Percentiles rank a stretch among this genome's conserved stretches.
Conservation (phyloP, 2,888 invertebrate species). For the Hetaerina titia region DNA sequence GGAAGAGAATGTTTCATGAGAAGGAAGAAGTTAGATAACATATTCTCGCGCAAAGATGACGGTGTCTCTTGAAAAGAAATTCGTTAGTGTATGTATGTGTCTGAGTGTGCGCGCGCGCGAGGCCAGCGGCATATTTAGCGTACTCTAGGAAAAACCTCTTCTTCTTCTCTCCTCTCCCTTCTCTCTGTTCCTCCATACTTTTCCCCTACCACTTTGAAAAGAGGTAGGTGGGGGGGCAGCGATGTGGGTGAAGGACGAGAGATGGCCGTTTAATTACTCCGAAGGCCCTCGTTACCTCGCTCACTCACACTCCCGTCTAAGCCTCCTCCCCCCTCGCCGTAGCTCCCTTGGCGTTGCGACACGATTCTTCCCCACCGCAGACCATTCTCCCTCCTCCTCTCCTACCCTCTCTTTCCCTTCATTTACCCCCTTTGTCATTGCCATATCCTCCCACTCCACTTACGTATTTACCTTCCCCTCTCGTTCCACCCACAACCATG, state of each 20-base stretch:
- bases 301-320: neutral
- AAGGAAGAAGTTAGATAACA: neutral
- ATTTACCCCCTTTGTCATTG: neutral
- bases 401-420: neutral
- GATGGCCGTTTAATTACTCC: conserved; percentile 65
- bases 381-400: neutral
- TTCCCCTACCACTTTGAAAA: neutral
- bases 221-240: neutral
- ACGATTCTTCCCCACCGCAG: conserved; percentile 12
- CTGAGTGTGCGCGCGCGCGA: neutral
- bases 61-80: conserved; percentile 47
- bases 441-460: neutral
- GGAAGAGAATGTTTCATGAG: neutral
- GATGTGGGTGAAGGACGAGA: conserved; percentile 65
- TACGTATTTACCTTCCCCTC: neutral
- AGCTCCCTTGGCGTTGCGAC: neutral
- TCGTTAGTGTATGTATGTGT: conserved; percentile 13
- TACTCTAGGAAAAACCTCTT: neutral
- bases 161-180: conserved; percentile 1
- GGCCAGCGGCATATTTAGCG: conserved; percentile 37
- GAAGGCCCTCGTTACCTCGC: conserved; percentile 44
- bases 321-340: neutral
- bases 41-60: conserved; percentile 51
- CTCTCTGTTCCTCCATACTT: no score
- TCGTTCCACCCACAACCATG: neutral